These are phyloP conservation scores for Salticus scenicus DNA, from an alignment of 2,888 invertebrate genomes.

Conservation along the genomic window DNA sequence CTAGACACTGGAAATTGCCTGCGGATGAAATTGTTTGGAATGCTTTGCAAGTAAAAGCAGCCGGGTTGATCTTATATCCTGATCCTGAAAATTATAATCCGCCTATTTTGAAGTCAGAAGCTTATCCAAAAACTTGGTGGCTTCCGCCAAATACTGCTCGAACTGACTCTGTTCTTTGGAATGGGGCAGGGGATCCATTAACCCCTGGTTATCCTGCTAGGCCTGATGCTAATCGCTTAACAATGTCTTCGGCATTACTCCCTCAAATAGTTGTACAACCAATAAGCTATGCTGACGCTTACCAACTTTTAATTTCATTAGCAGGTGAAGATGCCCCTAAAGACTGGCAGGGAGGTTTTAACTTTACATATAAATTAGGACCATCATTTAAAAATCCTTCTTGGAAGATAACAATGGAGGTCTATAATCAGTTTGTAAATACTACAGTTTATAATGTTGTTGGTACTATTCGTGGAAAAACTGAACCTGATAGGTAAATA, in stretches of 20 bases:
- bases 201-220: constrained; percentile 76
- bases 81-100: constrained; percentile 75
- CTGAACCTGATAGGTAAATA: constrained; percentile 74
- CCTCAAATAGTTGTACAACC: constrained; percentile 72
- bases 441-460: constrained; percentile 74
- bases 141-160: constrained; percentile 75
- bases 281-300: constrained; percentile 71
- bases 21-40: constrained; percentile 72
- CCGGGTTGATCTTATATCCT: constrained; percentile 75
- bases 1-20: constrained; percentile 74
- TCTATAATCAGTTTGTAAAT: constrained; percentile 73
- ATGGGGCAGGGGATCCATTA: constrained; percentile 75
- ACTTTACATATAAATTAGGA: constrained; percentile 71
- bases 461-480: constrained; percentile 74
- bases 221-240: constrained; percentile 63
- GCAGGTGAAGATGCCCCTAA: constrained; percentile 67
- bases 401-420: constrained; percentile 72
- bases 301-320: constrained; percentile 63
- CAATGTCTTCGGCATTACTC: constrained; percentile 27
- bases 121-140: constrained; percentile 76
- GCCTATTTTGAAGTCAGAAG: constrained; percentile 70
- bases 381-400: constrained; percentile 62
- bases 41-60: constrained; percentile 74
- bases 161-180: constrained; percentile 74
- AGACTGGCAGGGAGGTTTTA: constrained; percentile 70